Base-by-base conservation (phyloP, 2,797 vertebrate species). In the Malacoctenus gilli region DNA sequence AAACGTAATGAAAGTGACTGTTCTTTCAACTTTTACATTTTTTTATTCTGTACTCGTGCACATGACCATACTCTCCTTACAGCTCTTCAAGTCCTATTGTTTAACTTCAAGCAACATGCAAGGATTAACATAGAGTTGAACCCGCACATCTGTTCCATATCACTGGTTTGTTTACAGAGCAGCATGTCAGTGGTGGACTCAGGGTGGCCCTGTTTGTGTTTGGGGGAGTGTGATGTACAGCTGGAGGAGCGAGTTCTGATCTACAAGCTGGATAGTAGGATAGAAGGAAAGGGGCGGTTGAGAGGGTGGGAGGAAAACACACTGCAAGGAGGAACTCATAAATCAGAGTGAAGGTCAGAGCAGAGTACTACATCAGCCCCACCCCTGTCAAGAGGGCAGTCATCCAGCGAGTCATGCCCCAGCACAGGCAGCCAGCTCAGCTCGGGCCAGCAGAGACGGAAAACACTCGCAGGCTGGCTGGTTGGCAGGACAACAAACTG, bases 281-380 rank as follows among this genome's bases (percentile, higher is more conserved):
- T 4, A 25, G 30, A 12, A 11, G 30, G 9, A 32, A 12, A 12
- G 1, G 30, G 30, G 9, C 9, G 1, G 30, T 4, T 10, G 11
- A 10, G 30, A 55, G 44, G 47, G 61, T 21, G 30, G 54, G 41
- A 55, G 39, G 56, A 66, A 63, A 68, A 54, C 22, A 0, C 52
- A 48, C 25, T 9, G 19, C 37, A 13, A 56, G 60, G 59, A 85
- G 74, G 79, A 85, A 82, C 66, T 54, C 72, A 72, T 85, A 75
- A 82, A 86, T 85, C 71, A 81, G 37, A 64, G 38, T 58, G 69
- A 86, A 85, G 83, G 77, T 84, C 80, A 78, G 55, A 46, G 20
- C 43, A 13, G 36, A 70, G 57, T 47, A 40, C 15, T 0, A 53
- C 73, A 48, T 62, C 35, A 63, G 48, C 76, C 76, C 69, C 66